A percentile compares a stretch with the other conserved stretches of the same genome.
phyloP scores from a whole-genome alignment of 1,140 invertebrate species.

The Dendroctonus valens region DNA sequence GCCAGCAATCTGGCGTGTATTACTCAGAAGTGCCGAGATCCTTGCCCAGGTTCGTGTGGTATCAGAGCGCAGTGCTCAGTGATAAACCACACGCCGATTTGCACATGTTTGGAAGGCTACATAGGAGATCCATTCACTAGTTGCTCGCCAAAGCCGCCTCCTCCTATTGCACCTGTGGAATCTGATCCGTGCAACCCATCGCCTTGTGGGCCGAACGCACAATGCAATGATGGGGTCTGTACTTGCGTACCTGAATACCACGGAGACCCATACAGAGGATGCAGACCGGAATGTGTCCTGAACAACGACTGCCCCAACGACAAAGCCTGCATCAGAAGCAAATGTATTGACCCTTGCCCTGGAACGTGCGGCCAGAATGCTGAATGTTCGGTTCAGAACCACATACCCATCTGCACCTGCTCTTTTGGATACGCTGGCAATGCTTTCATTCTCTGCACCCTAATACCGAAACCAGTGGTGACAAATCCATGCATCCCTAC shows the following conservation, averaged over 20 bases:
- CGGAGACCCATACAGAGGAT: slow-evolving; percentile 63
- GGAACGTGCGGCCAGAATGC: slow-evolving; percentile 71
- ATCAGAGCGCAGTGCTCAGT: slow-evolving; percentile 57
- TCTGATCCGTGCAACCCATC: slow-evolving; percentile 68
- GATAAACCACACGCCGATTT: slow-evolving; percentile 56
- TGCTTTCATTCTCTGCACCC: slow-evolving; percentile 63
- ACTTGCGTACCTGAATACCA: slow-evolving; percentile 63
- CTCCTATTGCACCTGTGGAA: slow-evolving; percentile 51
- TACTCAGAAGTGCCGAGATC: slow-evolving; percentile 66
- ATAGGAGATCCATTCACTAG: slow-evolving; percentile 63
- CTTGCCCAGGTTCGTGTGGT: slow-evolving; percentile 70
- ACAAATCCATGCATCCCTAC: slow-evolving; percentile 65
- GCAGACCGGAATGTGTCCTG: slow-evolving; percentile 67
- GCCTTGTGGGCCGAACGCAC: slow-evolving; percentile 74
- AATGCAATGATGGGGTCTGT: slow-evolving; percentile 69
- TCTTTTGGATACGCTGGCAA: slow-evolving; percentile 66
- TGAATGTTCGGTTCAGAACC: slow-evolving; percentile 70
- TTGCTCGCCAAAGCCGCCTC: slow-evolving; percentile 56
- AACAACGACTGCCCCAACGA: slow-evolving; percentile 71
- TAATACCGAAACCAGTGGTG: slow-evolving; percentile 49
- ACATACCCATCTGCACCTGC: slow-evolving; percentile 73
- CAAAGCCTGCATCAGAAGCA: slow-evolving; percentile 68
- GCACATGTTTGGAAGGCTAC: slow-evolving; percentile 57
- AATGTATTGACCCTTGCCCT: slow-evolving; percentile 69
- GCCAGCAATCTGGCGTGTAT: slow-evolving; percentile 65